Percentiles rank a stretch among this genome's conserved stretches.
Evolutionary conservation across 2,113 vertebrate species (phyloP).

Genomic region (Rostratula benghalensis): DNA sequence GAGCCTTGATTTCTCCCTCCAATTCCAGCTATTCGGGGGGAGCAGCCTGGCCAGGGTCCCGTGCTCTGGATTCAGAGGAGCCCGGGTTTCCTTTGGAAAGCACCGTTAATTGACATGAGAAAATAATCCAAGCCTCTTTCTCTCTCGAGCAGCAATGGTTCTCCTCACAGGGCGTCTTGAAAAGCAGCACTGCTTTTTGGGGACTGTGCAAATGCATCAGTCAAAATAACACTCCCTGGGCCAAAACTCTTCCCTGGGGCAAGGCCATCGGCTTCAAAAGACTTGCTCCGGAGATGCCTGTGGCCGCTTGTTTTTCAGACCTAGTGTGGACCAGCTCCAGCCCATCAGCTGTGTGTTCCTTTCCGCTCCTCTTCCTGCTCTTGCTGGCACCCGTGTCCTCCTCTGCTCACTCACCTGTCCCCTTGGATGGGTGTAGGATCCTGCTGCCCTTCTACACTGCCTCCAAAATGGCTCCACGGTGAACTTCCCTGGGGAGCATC

Average conservation of each 20-base stretch:
- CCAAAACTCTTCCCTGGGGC: slow-evolving; percentile 12
- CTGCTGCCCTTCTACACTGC: neutral
- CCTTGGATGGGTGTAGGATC: rapidly evolving
- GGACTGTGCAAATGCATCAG: neutral
- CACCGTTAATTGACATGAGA: slow-evolving; percentile 50
- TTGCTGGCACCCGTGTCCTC: rapidly evolving
- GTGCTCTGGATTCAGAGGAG: neutral
- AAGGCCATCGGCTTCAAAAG: slow-evolving; percentile 7
- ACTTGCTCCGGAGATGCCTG: neutral
- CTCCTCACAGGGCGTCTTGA: neutral
- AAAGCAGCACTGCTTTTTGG: neutral
- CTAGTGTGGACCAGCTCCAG: neutral
- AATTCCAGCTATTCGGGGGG: neutral
- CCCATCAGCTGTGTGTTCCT: neutral
- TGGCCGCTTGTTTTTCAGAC: neutral
- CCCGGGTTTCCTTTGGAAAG: slow-evolving; percentile 49
- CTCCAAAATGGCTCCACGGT: rapidly evolving
- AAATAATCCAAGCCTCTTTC: slow-evolving; percentile 49
- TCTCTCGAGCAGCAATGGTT: slow-evolving; percentile 5
- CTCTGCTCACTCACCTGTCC: rapidly evolving
- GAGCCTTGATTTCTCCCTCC: slow-evolving; percentile 41
- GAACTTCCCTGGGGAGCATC: neutral
- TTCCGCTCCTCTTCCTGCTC: neutral
- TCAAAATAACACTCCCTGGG: neutral
- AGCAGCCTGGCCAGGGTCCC: slow-evolving; percentile 19